Conservation (phyloP, 2,888 invertebrate genomes). For the Elysia crispata region DNA sequence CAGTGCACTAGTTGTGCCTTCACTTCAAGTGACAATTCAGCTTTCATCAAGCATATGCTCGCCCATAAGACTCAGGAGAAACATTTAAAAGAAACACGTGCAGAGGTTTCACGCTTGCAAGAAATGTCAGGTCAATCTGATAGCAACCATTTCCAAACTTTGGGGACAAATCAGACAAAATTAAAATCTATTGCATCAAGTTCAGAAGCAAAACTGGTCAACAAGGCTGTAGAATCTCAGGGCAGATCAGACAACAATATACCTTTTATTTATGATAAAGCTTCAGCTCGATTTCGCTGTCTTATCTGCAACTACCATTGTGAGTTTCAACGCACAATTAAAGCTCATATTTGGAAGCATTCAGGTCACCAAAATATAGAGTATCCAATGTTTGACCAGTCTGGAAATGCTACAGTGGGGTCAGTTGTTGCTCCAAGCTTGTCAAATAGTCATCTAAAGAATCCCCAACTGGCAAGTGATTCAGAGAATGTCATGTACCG, state of each 20-base stretch:
- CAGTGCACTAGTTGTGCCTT: conserved; percentile 71
- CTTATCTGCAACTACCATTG: conserved; percentile 75
- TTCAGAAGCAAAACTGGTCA: no score
- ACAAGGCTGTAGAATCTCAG: no score
- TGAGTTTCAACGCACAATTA: conserved; percentile 75
- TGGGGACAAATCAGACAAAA: no score
- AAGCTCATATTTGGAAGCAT: conserved; percentile 77
- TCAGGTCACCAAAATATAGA: conserved; percentile 74
- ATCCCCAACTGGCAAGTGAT: not conserved
- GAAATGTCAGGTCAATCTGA: no score
- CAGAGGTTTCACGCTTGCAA: not conserved
- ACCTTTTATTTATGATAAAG: conserved; percentile 64
- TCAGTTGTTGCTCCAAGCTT: not conserved
- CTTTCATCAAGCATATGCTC: conserved; percentile 70
- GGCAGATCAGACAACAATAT: conserved; percentile 9
- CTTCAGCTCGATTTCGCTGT: conserved; percentile 69
- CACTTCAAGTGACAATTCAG: conserved; percentile 64
- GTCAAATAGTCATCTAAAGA: not conserved
- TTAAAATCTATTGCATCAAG: no score
- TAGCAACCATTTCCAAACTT: no score
- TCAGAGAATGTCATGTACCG: not conserved
- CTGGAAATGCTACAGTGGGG: not conserved
- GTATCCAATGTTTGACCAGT: conserved; percentile 72
- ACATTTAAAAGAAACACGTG: not conserved
- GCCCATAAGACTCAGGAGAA: conserved; percentile 58